Evolutionary conservation across 2,888 invertebrate species (phyloP).

Genomic region (Capitulum mitella): DNA sequence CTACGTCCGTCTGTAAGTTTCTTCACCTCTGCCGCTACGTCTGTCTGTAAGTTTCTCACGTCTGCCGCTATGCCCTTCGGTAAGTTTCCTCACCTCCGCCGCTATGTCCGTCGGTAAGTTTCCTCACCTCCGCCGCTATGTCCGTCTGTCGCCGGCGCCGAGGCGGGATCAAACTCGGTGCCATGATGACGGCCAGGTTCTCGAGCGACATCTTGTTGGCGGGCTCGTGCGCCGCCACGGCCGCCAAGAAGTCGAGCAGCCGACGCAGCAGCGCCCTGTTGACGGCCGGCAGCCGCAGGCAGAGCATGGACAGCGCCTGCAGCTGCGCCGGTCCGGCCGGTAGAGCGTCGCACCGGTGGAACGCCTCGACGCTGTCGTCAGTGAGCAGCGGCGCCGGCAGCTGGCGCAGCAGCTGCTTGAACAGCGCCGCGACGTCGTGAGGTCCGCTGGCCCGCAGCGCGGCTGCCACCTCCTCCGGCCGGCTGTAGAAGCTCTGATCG

Average conservation of each 20-base stretch:
- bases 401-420: conserved; percentile 75
- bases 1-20: no score
- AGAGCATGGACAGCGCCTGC: conserved; percentile 32
- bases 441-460: conserved; percentile 61
- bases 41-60: no score
- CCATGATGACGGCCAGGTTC: conserved; percentile 90
- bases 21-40: no score
- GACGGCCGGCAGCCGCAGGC: conserved; percentile 31
- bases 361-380: conserved; percentile 68
- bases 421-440: conserved; percentile 73
- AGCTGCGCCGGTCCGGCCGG: conserved; percentile 45
- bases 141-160: background rate
- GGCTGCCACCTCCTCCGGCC: conserved; percentile 58
- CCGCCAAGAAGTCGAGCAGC: conserved; percentile 66
- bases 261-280: conserved; percentile 44
- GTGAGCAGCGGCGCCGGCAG: conserved; percentile 78
- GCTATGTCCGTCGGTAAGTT: background rate
- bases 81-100: no score
- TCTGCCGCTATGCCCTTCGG: background rate
- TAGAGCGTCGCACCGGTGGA: conserved; percentile 58
- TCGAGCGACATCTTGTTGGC: conserved; percentile 83
- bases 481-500: conserved; percentile 70
- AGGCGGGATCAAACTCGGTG: conserved; percentile 66
- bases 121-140: background rate
- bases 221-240: conserved; percentile 58